Base-by-base conservation (phyloP, 2,113 vertebrate species). In the Lathamus discolor region DNA sequence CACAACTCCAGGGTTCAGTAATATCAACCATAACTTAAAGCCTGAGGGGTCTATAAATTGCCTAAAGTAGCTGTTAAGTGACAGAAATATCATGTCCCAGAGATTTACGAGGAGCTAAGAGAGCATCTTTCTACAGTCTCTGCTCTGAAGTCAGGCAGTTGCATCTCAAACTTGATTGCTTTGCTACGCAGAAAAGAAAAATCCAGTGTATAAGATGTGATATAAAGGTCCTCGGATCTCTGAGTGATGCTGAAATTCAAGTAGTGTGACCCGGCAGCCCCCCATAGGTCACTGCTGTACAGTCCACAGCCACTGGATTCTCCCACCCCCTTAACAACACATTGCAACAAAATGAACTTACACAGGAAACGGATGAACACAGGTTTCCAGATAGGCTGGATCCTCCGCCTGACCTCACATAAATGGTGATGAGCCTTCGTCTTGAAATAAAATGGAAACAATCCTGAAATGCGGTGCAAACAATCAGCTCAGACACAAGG, bases 321-420 rank as follows among this genome's bases (percentile, higher is more conserved):
- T 19, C 28, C 69, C 63, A 18, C 48, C 61, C 37, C 6, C 10
- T 46, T 2, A 2, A 15, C 44, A 1, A 13, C 8, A 14, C 17
- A 11, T 10, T 23, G 8, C 63, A 29, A 3, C 6, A 22, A 4
- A 3, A 5, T 1, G 31, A 46, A 72, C 35, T 57, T 2, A 13
- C 46, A 46, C 16, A 27, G 62, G 31, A 13, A 28, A 25, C 0
- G 27, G 72, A 10, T 28, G 61, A 12, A 29, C 9, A 6, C 4
- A 8, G 44, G 44, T 54, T 79, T 62, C 62, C 43, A 35, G 41
- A 27, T 16, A 31, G 39, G 5, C 27, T 29, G 59, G 63, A 55
- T 29, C 62, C 69, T 70, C 57, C 35, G 44, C 66, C 81, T 75
- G 72, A 61, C 74, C 83, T 76, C 67, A 41, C 62, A 7, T 2